Conservation (phyloP, 1,140 invertebrate species). For the Formica selysi region DNA sequence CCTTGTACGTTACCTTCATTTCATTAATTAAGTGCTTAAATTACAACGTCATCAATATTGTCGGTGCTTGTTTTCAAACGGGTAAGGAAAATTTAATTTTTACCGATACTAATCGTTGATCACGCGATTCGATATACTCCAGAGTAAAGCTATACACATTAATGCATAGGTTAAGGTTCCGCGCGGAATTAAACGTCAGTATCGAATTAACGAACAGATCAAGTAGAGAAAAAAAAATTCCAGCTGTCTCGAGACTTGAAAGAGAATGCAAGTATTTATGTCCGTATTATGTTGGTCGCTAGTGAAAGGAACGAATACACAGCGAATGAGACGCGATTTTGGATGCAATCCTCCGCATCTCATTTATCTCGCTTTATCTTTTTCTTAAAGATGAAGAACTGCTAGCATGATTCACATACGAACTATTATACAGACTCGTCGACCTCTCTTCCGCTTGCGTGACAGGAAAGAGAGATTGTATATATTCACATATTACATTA, state of each 20-base stretch:
- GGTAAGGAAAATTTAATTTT: slow-evolving; percentile 9
- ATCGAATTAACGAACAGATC: slow-evolving; percentile 12
- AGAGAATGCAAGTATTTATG: slow-evolving; percentile 28
- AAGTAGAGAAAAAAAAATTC: slow-evolving; percentile 22
- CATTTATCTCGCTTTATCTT: not conserved
- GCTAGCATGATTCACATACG: not conserved
- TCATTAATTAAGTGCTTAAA: slow-evolving; percentile 9
- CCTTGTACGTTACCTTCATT: too few species aligned
- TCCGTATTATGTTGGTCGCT: slow-evolving; percentile 30
- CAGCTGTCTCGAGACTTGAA: slow-evolving; percentile 38
- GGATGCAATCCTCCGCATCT: not conserved
- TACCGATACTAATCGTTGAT: slow-evolving; percentile 23
- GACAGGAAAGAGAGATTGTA: not conserved
- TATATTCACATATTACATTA: not conserved
- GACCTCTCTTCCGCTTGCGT: slow-evolving; percentile 2
- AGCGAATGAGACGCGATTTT: slow-evolving; percentile 16
- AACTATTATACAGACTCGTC: slow-evolving; percentile 20
- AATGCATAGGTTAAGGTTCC: slow-evolving; percentile 24
- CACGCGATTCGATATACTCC: slow-evolving; percentile 28
- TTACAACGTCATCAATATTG: slow-evolving; percentile 28
- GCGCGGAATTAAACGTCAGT: slow-evolving; percentile 12
- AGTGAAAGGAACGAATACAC: slow-evolving; percentile 67
- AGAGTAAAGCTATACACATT: not conserved
- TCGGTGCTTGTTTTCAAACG: not conserved
- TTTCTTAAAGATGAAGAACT: slow-evolving; percentile 10